Evolutionary conservation across 2,797 vertebrate genomes (phyloP), one percentile per base, ranked within the genome.

Genomic region (Phyllotis vaccarum): DNA sequence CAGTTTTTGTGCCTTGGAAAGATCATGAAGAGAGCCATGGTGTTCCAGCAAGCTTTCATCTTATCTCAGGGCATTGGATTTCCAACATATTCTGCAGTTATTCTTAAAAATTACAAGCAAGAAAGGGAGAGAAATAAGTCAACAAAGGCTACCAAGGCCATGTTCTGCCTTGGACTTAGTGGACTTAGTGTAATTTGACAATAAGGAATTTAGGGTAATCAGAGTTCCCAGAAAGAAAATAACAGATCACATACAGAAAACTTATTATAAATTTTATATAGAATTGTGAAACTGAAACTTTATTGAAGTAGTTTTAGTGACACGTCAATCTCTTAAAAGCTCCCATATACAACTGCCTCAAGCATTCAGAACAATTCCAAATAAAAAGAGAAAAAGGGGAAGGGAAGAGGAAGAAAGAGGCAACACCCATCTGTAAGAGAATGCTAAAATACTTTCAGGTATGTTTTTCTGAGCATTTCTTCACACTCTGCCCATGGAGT

Each of bases 181-280:
- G 6, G 78, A 78, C 34, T 82, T 43, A 54, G 17, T 40, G 43
- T 68, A 6, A 22, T 46, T 22, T 14, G 52, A 49, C 1, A 79
- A 37, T 31, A 54, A 70, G 52, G 6, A 9, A 88, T 72, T 31
- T 62, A 62, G 16, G 3, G 40, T 60, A 54, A 86, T 68, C 56
- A 80, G 56, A 81, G 27, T 29, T 74, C 8, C 34, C 75, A 87
- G 75, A 29, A 87, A 90, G 24, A 46, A 82, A 93, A 75, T 37
- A 49, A 80, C 56, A 66, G 22, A n/a, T 17, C 46, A 52, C 9
- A 58, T 52, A 27, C 1, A 34, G n/a, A 43, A 16, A 21, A 5
- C n/a, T 5, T 70, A 52, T 52, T 52, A 62, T 2, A 52, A n/a
- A 40, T 54, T 54, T 74, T 80, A 37, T 74, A 10, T 43, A 74